Evolutionary conservation across 2,797 vertebrate species (phyloP).

Genomic region (Heteromormyrus szaboi): DNA sequence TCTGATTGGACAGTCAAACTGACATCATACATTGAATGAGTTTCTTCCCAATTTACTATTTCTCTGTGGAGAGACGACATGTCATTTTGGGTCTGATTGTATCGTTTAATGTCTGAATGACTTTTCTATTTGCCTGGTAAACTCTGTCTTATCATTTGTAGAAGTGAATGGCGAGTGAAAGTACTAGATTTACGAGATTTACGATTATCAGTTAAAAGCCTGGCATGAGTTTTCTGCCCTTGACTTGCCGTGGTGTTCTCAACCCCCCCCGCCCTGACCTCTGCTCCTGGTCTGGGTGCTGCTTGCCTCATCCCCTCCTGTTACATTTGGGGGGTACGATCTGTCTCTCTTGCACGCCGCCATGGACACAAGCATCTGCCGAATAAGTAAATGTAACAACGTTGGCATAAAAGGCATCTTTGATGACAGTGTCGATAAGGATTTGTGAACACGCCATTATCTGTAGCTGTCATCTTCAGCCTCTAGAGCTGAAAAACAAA

Average conservation of each 20-base stretch:
- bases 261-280: not conserved
- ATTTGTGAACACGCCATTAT: not conserved
- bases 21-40: not conserved
- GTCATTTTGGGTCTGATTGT: not conserved
- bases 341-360: not conserved
- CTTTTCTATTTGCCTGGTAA: not conserved
- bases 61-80: not conserved
- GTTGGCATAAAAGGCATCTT: not conserved
- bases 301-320: not conserved
- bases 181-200: not conserved
- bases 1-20: not conserved
- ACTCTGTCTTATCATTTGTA: not conserved
- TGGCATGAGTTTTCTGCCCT: not conserved
- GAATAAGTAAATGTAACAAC: not conserved
- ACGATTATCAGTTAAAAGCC: not conserved
- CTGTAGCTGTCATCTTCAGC: conserved; percentile 10
- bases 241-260: not conserved
- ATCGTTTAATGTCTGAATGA: not conserved
- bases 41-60: not conserved
- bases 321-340: not conserved
- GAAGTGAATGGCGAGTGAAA: not conserved
- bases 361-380: not conserved
- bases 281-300: not conserved
- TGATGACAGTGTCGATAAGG: conserved; percentile 10
- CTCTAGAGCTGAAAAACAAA: conserved; percentile 15